Percentiles rank a stretch among this genome's conserved stretches.
These are phyloP conservation scores for Philopedon plagiatum DNA, from an alignment of 2,888 invertebrate genomes.

Conservation along the genomic window DNA sequence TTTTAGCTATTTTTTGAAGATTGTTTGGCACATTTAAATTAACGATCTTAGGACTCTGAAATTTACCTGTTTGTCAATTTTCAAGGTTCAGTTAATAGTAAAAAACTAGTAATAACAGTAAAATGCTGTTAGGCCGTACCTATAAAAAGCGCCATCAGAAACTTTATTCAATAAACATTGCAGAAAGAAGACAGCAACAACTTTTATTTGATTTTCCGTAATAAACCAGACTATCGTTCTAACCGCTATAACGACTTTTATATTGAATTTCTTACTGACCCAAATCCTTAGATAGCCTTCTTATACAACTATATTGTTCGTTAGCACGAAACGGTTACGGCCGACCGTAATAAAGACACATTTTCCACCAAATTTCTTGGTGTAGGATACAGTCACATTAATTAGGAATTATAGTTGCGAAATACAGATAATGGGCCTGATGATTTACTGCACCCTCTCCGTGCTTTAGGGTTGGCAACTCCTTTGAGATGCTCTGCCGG, in stretches of 20 bases:
- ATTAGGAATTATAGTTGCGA: constrained; percentile 28
- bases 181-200: no score
- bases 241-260: constrained; percentile 14
- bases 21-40: no score
- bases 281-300: constrained; percentile 10
- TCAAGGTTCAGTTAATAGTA: no score
- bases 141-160: no score
- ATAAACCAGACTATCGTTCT: not conserved
- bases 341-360: constrained; percentile 28
- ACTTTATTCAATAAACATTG: no score
- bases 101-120: no score
- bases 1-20: no score
- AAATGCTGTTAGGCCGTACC: no score
- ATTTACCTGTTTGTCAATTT: no score
- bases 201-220: not conserved
- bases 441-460: constrained; percentile 25
- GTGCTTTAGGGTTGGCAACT: constrained; percentile 21
- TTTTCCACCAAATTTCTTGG: constrained; percentile 25
- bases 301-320: constrained; percentile 25
- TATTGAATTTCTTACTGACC: constrained; percentile 18
- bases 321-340: constrained; percentile 28
- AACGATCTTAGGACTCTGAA: no score
- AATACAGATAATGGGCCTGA: constrained; percentile 18
- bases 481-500: constrained; percentile 18
- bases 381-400: constrained; percentile 22